Conservation (phyloP, 2,113 vertebrate species). For the Rhagologus leucostigma region DNA sequence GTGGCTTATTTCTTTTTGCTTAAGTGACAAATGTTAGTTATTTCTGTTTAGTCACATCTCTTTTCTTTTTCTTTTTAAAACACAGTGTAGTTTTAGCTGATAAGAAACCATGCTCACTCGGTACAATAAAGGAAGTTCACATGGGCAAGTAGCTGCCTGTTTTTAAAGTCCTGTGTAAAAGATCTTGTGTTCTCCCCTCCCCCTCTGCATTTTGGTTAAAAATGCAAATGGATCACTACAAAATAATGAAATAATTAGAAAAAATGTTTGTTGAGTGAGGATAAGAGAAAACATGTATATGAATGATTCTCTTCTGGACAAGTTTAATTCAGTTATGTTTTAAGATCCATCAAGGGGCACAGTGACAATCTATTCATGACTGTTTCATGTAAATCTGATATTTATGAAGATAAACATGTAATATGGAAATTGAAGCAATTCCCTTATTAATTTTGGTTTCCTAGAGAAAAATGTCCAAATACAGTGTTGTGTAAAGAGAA, state of each 20-base stretch:
- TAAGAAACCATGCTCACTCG: neutral
- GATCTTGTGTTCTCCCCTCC: neutral
- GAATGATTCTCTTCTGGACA: neutral
- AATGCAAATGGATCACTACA: neutral
- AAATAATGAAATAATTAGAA: neutral
- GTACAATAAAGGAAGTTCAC: neutral
- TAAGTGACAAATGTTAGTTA: neutral
- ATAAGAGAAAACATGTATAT: neutral
- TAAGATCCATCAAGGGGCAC: neutral
- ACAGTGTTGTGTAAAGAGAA: neutral
- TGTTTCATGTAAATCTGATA: neutral
- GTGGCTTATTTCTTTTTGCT: constrained; percentile 4
- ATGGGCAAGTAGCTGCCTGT: neutral
- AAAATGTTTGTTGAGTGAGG: neutral
- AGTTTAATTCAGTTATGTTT: neutral
- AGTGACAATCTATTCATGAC: neutral
- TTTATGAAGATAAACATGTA: neutral
- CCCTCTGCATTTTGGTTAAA: neutral
- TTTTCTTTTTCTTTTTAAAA: neutral
- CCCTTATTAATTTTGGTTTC: neutral
- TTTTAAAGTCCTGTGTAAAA: neutral
- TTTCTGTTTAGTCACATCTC: neutral
- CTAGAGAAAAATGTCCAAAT: neutral
- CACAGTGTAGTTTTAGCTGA: neutral
- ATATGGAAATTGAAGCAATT: neutral